Evolutionary conservation across 2,888 invertebrate species (phyloP).

Genomic region (Lochmaea crataegi): DNA sequence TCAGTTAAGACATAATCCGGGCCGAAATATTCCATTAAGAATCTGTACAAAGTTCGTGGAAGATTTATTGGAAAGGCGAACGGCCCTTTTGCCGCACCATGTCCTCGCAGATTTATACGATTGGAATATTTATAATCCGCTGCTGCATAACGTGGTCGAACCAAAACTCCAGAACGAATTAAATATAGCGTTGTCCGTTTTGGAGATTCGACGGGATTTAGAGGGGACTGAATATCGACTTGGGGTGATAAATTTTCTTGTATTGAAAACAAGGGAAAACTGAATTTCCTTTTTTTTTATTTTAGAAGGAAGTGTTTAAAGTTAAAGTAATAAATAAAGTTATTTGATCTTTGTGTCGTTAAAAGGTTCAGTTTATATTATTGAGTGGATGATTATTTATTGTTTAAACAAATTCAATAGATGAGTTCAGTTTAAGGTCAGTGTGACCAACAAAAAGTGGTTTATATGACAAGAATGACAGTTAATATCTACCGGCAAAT

Average conservation of each 20-base stretch:
- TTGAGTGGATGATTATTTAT: too few relatives aligned
- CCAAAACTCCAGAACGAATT: constrained; percentile 57
- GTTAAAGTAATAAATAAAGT: background rate
- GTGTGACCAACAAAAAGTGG: too few relatives aligned
- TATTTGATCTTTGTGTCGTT: background rate
- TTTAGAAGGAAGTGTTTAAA: background rate
- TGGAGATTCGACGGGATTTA: constrained; percentile 38
- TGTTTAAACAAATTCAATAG: too few relatives aligned
- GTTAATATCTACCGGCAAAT: too few relatives aligned
- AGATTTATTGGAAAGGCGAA: constrained; percentile 45
- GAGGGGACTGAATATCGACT: constrained; percentile 18
- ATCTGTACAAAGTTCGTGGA: constrained; percentile 43
- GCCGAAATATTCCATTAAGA: constrained; percentile 48
- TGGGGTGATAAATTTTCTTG: constrained; percentile 37
- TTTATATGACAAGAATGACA: too few relatives aligned
- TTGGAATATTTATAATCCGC: constrained; percentile 63
- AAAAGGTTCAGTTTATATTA: too few relatives aligned
- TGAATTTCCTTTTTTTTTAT: constrained; percentile 19
- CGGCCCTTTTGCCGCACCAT: constrained; percentile 47
- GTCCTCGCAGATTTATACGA: constrained; percentile 59
- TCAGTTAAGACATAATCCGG: constrained; percentile 50
- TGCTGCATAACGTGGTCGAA: constrained; percentile 48
- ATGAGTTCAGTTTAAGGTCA: too few relatives aligned
- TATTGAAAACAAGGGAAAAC: constrained; percentile 41
- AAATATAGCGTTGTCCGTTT: constrained; percentile 57